Conservation (phyloP, 2,797 vertebrate genomes). For the Eospalax fontanierii region DNA sequence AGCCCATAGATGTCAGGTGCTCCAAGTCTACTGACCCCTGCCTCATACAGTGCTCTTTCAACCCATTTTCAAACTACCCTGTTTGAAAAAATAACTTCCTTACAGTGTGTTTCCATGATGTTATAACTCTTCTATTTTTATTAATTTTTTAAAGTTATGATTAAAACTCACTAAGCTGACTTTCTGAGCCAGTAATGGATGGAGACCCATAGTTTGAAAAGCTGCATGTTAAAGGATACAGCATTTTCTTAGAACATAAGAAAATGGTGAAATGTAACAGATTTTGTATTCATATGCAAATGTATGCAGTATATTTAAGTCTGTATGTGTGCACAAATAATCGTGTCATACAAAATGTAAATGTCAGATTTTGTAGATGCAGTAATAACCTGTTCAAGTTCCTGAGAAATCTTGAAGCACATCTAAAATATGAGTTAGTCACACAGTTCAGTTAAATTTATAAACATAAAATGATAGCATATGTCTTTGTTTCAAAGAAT, state of each 20-base stretch:
- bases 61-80: background rate
- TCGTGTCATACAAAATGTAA: conserved; percentile 21
- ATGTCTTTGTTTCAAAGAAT: conserved; percentile 10
- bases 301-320: background rate
- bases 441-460: conserved; percentile 34
- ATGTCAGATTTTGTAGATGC: background rate
- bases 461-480: background rate
- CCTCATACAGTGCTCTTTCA: background rate
- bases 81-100: background rate
- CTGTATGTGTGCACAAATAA: background rate
- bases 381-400: conserved; percentile 5
- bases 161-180: background rate
- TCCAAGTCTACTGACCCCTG: background rate
- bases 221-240: background rate
- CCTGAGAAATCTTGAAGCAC: conserved; percentile 28
- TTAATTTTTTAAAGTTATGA: background rate
- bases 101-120: background rate
- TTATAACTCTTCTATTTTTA: background rate
- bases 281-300: conserved; percentile 25
- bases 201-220: conserved; percentile 7
- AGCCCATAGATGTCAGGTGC: background rate
- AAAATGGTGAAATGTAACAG: background rate
- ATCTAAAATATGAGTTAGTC: conserved; percentile 36
- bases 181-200: background rate
- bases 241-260: conserved; percentile 7